Percentiles rank a stretch among this genome's conserved stretches.
Evolutionary conservation across 2,797 vertebrate species (phyloP).

Genomic region (Anniella stebbinsi): DNA sequence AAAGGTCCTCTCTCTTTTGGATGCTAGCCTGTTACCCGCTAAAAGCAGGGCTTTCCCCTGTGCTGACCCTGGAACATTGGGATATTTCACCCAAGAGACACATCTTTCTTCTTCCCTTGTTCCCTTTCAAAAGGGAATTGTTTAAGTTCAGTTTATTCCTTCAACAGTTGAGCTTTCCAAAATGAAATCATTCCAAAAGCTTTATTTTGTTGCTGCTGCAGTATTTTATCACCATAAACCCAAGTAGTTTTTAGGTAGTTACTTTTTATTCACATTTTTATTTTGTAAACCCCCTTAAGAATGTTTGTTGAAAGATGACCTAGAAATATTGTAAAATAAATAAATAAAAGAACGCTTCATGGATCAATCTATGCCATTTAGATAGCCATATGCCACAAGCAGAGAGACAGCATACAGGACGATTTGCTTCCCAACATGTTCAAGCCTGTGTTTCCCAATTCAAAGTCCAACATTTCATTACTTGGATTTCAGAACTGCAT

Average conservation of each 20-base stretch:
- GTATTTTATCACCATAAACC: not conserved
- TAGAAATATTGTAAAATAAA: not conserved
- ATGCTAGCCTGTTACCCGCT: not conserved
- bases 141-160: not conserved
- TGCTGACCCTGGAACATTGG: not conserved
- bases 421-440: not conserved
- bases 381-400: not conserved
- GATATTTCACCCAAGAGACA: not conserved
- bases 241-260: not conserved
- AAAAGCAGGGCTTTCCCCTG: not conserved
- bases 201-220: not conserved
- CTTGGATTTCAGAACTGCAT: not conserved
- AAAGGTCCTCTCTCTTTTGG: not conserved
- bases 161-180: not conserved
- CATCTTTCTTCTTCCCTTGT: not conserved
- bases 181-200: not conserved
- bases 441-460: not conserved
- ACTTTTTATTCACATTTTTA: not conserved
- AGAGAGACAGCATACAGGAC: not conserved
- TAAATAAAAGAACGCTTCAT: not conserved
- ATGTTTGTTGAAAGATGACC: not conserved
- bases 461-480: not conserved
- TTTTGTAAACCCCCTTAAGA: not conserved
- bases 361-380: not conserved
- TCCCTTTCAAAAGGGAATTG: not conserved